Base-by-base conservation (phyloP, 2,888 invertebrate genomes). In the Tiliacea citrago region DNA sequence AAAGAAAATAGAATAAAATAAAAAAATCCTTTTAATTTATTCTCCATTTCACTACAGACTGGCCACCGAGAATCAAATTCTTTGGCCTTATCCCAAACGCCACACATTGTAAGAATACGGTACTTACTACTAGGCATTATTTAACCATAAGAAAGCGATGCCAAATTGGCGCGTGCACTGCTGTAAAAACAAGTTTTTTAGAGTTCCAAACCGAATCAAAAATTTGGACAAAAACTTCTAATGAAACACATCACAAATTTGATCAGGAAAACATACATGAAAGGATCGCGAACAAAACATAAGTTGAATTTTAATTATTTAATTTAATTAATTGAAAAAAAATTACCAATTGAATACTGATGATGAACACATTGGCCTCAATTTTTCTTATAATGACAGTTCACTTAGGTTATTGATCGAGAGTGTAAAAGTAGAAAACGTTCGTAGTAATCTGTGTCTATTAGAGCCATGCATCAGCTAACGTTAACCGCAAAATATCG, bases 81-180 rank as follows among this genome's bases (percentile, higher is more conserved):
- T 73, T 73, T 81, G 81, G 77, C 81, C 42, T 69, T 62, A 24
- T n/a, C 68, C 81, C 80, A 81, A 81, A 72, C 47, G 21, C 47
- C 24, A 68, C 63, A 81, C 60, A 62, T 81, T 77, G 68, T 69
- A 61, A 69, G 60, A 68, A 76, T 57, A 55, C 45, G 9, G 47
- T 51, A 72, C 49, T 67, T 39, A 61, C 29, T 68, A 60, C 47
- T 63, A 53, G 7, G n/a, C 68, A 60, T 58, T 72, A 62, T 62
- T 74, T 70, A 55, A 70, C 58, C 42, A 49, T 75, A 63, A 35
- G 57, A 53, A 61, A 62, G 1, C 12, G 49, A 68, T 75, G 75
- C 70, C 81, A 80, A 75, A 45, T 80, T 81, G 70, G 75, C 75
- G 63, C 39, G 63, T 55, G 29, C 8, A 29, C 0, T 51, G n/a